Percentiles rank a stretch among this genome's conserved stretches.
Evolutionary conservation across 2,888 invertebrate genomes (phyloP).

Genomic region (Biston betularia): DNA sequence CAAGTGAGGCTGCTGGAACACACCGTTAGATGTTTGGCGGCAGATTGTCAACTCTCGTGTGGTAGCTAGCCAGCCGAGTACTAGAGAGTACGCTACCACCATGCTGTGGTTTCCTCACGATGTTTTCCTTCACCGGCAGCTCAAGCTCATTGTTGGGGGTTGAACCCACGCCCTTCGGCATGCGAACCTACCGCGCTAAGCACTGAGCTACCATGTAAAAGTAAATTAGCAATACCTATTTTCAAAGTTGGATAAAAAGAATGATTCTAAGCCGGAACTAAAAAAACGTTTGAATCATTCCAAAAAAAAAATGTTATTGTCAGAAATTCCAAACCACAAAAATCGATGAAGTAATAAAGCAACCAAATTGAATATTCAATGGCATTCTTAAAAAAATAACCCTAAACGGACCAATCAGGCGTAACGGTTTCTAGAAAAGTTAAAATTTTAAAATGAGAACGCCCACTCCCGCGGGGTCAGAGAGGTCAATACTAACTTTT

Average conservation of each 20-base stretch:
- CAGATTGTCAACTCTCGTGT: too few relatives aligned
- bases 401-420: conserved; percentile 53
- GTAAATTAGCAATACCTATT: too few relatives aligned
- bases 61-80: too few relatives aligned
- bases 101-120: too few relatives aligned
- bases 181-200: too few relatives aligned
- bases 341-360: conserved; percentile 32
- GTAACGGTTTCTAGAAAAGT: conserved; percentile 50
- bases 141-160: too few relatives aligned
- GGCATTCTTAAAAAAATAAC: conserved; percentile 47
- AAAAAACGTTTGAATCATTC: neutral
- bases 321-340: conserved; percentile 31
- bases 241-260: neutral
- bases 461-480: conserved; percentile 69
- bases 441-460: conserved; percentile 49
- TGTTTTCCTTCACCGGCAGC: too few relatives aligned
- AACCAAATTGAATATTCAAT: conserved; percentile 33
- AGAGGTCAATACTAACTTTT: conserved; percentile 64
- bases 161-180: too few relatives aligned
- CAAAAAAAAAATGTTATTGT: conserved; percentile 22
- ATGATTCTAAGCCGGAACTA: neutral
- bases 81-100: too few relatives aligned
- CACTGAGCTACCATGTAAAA: too few relatives aligned
- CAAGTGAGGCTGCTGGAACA: too few relatives aligned
- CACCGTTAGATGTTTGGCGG: too few relatives aligned